These are phyloP conservation scores for Catonia carolina DNA, from an alignment of 2,888 invertebrate species.

Conservation along the genomic window DNA sequence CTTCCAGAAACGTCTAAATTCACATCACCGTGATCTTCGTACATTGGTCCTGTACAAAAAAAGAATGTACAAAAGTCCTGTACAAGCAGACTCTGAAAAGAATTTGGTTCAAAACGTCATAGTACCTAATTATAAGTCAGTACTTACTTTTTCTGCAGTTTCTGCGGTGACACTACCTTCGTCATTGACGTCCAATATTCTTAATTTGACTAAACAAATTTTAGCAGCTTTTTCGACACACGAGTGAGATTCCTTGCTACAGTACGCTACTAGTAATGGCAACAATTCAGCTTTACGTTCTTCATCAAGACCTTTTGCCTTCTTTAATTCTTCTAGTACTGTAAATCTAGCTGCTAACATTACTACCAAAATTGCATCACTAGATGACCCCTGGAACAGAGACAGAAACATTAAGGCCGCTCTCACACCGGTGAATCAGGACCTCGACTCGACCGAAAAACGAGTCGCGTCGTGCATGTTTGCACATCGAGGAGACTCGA, in stretches of 20 bases:
- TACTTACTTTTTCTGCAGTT: conserved; percentile 51
- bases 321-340: conserved; percentile 56
- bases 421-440: no score
- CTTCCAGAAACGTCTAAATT: no score
- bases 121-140: no score
- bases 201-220: conserved; percentile 64
- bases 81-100: no score
- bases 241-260: conserved; percentile 66
- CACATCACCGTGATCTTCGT: no score
- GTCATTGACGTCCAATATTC: conserved; percentile 65
- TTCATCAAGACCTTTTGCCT: conserved; percentile 42
- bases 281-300: conserved; percentile 54
- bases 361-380: conserved; percentile 72
- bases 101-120: no score
- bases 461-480: no score
- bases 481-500: no score
- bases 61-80: no score
- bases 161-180: conserved; percentile 58
- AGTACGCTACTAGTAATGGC: conserved; percentile 69
- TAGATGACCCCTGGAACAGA: conserved; percentile 58
- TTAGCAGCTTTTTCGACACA: conserved; percentile 73
- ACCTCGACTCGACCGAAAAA: no score
- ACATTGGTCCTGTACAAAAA: no score
- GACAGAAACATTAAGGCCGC: no score
- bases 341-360: conserved; percentile 68